These are phyloP conservation scores for Pampusana beccarii DNA, from an alignment of 2,113 vertebrate species.

Conservation along the genomic window DNA sequence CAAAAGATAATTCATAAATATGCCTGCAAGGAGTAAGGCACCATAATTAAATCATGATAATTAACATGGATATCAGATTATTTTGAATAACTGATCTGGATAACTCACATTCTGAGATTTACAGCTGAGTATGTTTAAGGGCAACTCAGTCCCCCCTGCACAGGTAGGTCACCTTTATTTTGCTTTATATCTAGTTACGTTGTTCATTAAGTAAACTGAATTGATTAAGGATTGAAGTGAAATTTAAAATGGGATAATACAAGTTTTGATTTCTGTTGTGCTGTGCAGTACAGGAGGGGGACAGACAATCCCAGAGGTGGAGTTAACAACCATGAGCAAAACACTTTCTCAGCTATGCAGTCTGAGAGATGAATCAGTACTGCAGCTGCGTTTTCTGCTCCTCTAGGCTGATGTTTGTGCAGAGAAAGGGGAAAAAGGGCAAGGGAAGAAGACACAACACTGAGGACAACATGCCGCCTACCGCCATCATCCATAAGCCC, in stretches of 20 bases:
- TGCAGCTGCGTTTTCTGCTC: not conserved
- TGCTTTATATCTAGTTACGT: not conserved
- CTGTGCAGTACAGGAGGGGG: not conserved
- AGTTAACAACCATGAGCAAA: not conserved
- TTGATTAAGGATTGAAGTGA: not conserved
- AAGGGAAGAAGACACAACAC: not conserved
- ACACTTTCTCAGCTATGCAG: not conserved
- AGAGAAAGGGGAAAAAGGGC: not conserved
- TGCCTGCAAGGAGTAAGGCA: conserved; percentile 56
- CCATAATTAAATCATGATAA: conserved; percentile 73
- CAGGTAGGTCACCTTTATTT: conserved; percentile 3
- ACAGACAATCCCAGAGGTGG: not conserved
- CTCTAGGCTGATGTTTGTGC: not conserved
- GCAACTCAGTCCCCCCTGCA: not conserved
- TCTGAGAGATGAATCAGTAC: fast-evolving
- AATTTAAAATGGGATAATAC: not conserved
- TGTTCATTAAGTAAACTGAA: not conserved
- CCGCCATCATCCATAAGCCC: not conserved
- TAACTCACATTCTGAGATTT: conserved; percentile 35
- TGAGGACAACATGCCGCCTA: not conserved
- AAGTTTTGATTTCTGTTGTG: not conserved
- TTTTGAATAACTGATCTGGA: conserved; percentile 11
- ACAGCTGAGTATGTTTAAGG: not conserved
- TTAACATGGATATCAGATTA: conserved; percentile 63
- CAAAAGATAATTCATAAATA: conserved; percentile 69